Conservation (phyloP, 1,140 invertebrate species). For the Macrotrachela quadricornifera region DNA sequence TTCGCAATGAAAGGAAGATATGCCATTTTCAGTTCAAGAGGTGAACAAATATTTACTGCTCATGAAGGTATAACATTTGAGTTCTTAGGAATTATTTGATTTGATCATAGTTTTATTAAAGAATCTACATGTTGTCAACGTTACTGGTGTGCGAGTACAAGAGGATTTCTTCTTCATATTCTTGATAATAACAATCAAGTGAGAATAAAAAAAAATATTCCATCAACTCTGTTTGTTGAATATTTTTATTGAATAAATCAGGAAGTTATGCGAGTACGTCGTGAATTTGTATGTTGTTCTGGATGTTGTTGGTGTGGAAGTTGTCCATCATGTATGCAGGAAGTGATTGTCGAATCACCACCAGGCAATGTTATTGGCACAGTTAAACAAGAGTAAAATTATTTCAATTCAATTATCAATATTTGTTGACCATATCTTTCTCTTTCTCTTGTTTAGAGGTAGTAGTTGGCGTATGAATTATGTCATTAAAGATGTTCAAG, state of each 20-base stretch:
- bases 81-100: too few relatives aligned
- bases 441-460: conserved; percentile 4
- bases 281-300: conserved; percentile 19
- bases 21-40: too few relatives aligned
- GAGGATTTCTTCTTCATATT: background rate
- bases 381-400: conserved; percentile 13
- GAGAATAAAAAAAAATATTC: background rate
- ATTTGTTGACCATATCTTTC: background rate
- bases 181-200: conserved; percentile 2
- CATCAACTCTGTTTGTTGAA: too few relatives aligned
- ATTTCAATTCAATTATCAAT: background rate
- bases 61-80: too few relatives aligned
- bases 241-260: conserved; percentile 3
- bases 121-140: too few relatives aligned
- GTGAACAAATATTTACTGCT: too few relatives aligned
- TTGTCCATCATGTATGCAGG: conserved; percentile 11
- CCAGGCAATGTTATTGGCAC: conserved; percentile 15
- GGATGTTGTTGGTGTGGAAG: background rate
- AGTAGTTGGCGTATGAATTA: conserved; percentile 16
- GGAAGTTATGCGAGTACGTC: conserved; percentile 16
- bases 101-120: too few relatives aligned
- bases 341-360: conserved; percentile 14
- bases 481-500: conserved; percentile 13
- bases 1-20: too few relatives aligned
- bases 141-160: too few relatives aligned